Evolutionary conservation across 2,888 invertebrate species (phyloP), one percentile per base, ranked within the genome.

Genomic region (Lithophane leautieri): DNA sequence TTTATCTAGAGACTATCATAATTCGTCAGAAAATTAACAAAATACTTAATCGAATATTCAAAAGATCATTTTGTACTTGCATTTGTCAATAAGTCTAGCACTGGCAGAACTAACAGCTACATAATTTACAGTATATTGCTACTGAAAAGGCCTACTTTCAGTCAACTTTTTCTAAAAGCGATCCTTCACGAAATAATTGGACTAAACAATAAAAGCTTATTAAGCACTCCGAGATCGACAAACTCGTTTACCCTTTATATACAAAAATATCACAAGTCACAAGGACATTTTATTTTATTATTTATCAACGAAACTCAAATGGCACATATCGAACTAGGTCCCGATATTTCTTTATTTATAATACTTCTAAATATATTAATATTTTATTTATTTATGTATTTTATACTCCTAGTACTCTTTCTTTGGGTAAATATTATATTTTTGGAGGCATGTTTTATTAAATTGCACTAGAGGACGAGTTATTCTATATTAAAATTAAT

Each of bases 261-360:
- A 77, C 61, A 83, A 80, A 69, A 83, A 82, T 88, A 89, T 89
- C 89, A 88, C 89, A 88, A 79, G 60, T 80, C 71, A 75, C 78
- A 71, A 76, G 80, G 81, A 81, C 76, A 71, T 75, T 68, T 73
- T 56, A 66, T 52, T 67, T n/a, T 52, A 67, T 67, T 52, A 52
- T 76, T 61, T 56, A 72, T 44, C 40, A 28, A 70, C 56, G 22
- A 77, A 68, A 68, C 54, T 54, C 66, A 42, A 83, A 81, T 83
- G 85, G 83, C 81, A 76, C 76, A 22, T 81, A 54, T 65, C 1
- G 40, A 70, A 75, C 47, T 69, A 69, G 42, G 79, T 70, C 79
- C 25, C 58, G 22, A 2, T 19, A 71, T 54, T 47, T 70, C 19
- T 73, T 28, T 73, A 62, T 52, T 54, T 62, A 66, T 75, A 34